Percentiles rank a stretch among this genome's conserved stretches.
Evolutionary conservation across 2,113 vertebrate species (phyloP).

Genomic region (Turnix velox): DNA sequence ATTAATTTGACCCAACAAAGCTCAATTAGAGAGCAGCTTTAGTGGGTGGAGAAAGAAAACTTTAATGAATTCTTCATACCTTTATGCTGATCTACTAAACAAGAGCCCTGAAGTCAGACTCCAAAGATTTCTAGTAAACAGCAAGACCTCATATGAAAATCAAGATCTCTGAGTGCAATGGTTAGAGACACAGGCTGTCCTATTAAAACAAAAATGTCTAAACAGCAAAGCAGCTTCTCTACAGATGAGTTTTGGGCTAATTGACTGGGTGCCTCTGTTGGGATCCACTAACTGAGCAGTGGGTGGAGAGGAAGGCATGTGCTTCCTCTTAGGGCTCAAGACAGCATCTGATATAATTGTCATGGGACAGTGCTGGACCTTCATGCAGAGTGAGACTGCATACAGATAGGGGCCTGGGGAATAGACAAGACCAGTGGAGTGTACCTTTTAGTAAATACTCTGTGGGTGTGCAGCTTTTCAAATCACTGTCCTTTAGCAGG

Average conservation of each 20-base stretch:
- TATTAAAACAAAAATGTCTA: not conserved
- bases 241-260: not conserved
- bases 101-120: not conserved
- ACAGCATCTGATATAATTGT: not conserved
- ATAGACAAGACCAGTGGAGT: not conserved
- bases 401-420: accelerated
- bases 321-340: not conserved
- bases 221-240: not conserved
- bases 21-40: not conserved
- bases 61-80: not conserved
- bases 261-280: not conserved
- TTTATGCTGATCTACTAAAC: slow-evolving; percentile 13
- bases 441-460: not conserved
- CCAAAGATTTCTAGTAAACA: not conserved
- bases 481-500: not conserved
- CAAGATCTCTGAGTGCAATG: not conserved
- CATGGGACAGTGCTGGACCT: not conserved
- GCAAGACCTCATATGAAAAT: not conserved
- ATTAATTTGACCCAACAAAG: not conserved
- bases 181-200: not conserved
- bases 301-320: not conserved
- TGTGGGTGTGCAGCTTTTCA: not conserved
- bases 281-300: not conserved
- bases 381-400: not conserved
- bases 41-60: not conserved